Percentiles rank a stretch among this genome's conserved stretches.
These are phyloP conservation scores for Tipula vernalis DNA, from an alignment of 2,888 invertebrate species.

Conservation along the genomic window DNA sequence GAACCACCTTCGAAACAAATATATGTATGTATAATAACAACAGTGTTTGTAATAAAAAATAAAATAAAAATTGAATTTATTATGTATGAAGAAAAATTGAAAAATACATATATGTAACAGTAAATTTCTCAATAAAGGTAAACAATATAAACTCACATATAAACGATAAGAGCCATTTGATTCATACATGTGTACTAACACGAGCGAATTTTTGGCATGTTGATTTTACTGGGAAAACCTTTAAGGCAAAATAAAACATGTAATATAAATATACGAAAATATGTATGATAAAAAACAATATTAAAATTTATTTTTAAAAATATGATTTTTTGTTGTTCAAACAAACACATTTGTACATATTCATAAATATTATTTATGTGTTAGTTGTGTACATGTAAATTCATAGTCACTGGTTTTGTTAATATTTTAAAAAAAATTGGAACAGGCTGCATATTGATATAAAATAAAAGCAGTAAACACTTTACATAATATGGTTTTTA, in stretches of 20 bases:
- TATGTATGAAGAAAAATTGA: neutral
- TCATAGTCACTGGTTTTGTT: too few species aligned
- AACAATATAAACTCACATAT: neutral
- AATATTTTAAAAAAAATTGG: too few species aligned
- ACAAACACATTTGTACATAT: too few species aligned
- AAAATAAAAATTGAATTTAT: neutral
- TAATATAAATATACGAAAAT: neutral
- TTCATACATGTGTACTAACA: neutral
- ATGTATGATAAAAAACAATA: neutral
- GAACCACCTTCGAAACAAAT: neutral
- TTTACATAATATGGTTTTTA: too few species aligned
- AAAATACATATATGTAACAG: neutral
- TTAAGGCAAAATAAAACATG: neutral
- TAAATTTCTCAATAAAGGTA: neutral
- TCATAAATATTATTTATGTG: too few species aligned
- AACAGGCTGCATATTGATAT: too few species aligned
- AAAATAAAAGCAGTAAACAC: too few species aligned
- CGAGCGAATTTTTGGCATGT: neutral
- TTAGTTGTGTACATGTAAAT: too few species aligned
- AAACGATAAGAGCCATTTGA: neutral
- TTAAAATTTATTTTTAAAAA: neutral
- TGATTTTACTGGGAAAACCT: neutral
- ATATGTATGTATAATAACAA: neutral
- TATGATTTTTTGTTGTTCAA: neutral
- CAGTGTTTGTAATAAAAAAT: neutral